Evolutionary conservation across 1,140 invertebrate species (phyloP).

Genomic region (Atta colombica): DNA sequence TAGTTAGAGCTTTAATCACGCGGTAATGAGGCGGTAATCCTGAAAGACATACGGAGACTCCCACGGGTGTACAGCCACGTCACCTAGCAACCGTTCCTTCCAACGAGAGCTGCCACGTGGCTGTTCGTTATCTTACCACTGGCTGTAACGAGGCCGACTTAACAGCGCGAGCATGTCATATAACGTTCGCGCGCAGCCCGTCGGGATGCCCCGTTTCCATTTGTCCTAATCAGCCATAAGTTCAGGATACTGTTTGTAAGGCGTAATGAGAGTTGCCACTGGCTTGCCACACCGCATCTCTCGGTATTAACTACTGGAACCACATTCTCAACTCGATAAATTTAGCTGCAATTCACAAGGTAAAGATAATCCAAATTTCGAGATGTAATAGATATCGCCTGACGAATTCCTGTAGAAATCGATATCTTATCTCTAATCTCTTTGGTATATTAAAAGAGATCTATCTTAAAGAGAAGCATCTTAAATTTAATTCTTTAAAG

Average conservation of each 20-base stretch:
- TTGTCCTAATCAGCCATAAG: slow-evolving; percentile 63
- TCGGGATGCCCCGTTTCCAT: slow-evolving; percentile 54
- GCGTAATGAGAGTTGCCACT: slow-evolving; percentile 60
- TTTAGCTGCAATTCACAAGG: slow-evolving; percentile 40
- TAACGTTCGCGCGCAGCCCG: slow-evolving; percentile 25
- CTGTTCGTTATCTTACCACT: slow-evolving; percentile 48
- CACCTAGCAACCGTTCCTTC: slow-evolving; percentile 54
- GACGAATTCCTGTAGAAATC: slow-evolving; percentile 8
- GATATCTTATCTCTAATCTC: background rate
- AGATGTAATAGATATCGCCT: slow-evolving; percentile 25
- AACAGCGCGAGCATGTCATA: slow-evolving; percentile 53
- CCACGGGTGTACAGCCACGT: slow-evolving; percentile 26
- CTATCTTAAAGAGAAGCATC: background rate
- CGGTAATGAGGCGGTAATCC: slow-evolving; percentile 57
- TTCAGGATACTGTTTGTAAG: slow-evolving; percentile 62
- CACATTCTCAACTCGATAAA: slow-evolving; percentile 56
- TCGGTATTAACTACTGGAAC: slow-evolving; percentile 51
- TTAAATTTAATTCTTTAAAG: background rate
- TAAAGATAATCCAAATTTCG: slow-evolving; percentile 31
- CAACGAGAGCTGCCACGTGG: slow-evolving; percentile 42
- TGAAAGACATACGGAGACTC: slow-evolving; percentile 51
- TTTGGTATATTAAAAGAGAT: background rate
- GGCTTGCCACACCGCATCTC: slow-evolving; percentile 35
- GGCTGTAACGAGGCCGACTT: slow-evolving; percentile 58
- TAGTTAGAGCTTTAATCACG: slow-evolving; percentile 37